A percentile compares a stretch with the other conserved stretches of the same genome.
phyloP scores from a whole-genome alignment of 2,888 invertebrate species.

The Hesperia comma region DNA sequence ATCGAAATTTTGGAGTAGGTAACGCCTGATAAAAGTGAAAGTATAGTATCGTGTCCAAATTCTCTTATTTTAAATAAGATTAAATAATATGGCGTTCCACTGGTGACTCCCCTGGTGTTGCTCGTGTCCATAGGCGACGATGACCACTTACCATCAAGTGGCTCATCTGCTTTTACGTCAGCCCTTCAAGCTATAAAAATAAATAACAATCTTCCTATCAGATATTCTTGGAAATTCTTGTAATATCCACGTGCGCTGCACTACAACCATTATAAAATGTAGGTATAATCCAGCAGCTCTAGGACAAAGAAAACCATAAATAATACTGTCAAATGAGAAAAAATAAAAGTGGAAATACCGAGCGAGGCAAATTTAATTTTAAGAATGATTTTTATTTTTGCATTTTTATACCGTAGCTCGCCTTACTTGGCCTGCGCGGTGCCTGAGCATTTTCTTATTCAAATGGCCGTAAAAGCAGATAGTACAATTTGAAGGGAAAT shows the following conservation, averaged over 20 bases:
- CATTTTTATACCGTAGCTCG: constrained; percentile 19
- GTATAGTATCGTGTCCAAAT: too few species aligned
- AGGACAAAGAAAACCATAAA: background rate
- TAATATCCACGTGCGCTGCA: background rate
- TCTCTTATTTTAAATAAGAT: too few species aligned
- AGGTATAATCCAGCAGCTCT: background rate
- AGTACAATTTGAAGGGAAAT: constrained; percentile 23
- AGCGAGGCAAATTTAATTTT: constrained; percentile 28
- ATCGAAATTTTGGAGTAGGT: too few species aligned
- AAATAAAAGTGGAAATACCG: background rate
- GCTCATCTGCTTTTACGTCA: too few species aligned
- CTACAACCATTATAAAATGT: background rate
- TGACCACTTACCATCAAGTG: too few species aligned
- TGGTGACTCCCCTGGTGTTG: too few species aligned
- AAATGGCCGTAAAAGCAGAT: constrained; percentile 23
- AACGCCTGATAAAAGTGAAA: too few species aligned
- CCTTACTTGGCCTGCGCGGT: constrained; percentile 10
- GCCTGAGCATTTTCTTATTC: constrained; percentile 25
- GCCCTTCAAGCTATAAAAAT: too few species aligned
- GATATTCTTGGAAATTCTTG: too few species aligned
- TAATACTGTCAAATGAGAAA: background rate
- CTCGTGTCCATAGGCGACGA: too few species aligned
- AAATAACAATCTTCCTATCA: too few species aligned
- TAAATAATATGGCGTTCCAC: too few species aligned
- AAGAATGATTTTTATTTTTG: constrained; percentile 21